Conservation (phyloP, 2,888 invertebrate species). For the Athalia circularis region DNA sequence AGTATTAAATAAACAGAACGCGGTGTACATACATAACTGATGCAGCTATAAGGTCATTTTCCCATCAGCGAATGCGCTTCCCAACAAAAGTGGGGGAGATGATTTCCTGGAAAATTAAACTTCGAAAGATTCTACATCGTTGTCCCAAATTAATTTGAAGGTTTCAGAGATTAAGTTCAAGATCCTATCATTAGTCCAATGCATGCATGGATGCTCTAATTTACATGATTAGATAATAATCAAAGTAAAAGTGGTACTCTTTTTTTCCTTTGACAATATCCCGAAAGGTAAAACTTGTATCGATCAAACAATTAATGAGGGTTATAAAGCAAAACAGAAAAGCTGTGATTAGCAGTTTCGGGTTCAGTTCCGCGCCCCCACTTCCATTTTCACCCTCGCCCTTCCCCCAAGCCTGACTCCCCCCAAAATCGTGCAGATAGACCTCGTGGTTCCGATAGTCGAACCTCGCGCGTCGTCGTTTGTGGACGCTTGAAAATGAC, state of each 20-base stretch:
- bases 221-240: too few species aligned
- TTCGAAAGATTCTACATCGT: not conserved
- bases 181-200: too few species aligned
- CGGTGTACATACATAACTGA: slow-evolving; percentile 4
- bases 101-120: not conserved
- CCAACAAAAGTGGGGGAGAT: not conserved
- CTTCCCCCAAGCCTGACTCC: slow-evolving; percentile 7
- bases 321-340: slow-evolving; percentile 7
- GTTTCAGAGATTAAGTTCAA: too few species aligned
- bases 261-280: not conserved
- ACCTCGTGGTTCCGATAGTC: slow-evolving; percentile 43
- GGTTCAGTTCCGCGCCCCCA: not conserved
- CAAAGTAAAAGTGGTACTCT: too few species aligned
- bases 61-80: not conserved
- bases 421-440: slow-evolving; percentile 38
- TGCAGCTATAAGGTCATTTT: slow-evolving; percentile 2
- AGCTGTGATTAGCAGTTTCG: not conserved
- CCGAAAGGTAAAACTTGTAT: not conserved
- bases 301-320: slow-evolving; percentile 7
- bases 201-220: too few species aligned
- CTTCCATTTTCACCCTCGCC: slow-evolving; percentile 6
- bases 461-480: slow-evolving; percentile 29
- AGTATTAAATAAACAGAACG: slow-evolving; percentile 14
- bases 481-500: slow-evolving; percentile 38
- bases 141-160: too few species aligned